These are phyloP conservation scores for Chionodraco myersi DNA, from an alignment of 2,113 vertebrate species.

Conservation along the genomic window DNA sequence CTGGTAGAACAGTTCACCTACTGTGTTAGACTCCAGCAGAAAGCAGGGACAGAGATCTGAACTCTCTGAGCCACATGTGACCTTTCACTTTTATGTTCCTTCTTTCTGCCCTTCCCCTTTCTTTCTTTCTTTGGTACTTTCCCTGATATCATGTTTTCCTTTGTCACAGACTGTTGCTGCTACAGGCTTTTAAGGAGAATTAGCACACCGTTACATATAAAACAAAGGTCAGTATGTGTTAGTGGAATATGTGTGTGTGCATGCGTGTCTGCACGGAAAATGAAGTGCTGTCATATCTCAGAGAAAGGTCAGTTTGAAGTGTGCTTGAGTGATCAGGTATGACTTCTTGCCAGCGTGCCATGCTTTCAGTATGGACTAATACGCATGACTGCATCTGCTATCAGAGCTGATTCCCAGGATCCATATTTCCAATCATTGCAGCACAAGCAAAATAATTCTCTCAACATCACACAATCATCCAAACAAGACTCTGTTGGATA, in stretches of 20 bases:
- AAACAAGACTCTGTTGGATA: neutral
- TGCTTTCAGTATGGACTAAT: conserved; percentile 22
- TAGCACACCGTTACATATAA: conserved; percentile 73
- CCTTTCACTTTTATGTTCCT: conserved; percentile 61
- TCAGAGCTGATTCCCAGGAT: conserved; percentile 35
- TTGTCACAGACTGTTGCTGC: conserved; percentile 58
- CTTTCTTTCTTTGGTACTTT: conserved; percentile 21
- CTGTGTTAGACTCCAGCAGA: conserved; percentile 28
- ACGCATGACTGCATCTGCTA: conserved; percentile 20
- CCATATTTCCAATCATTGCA: conserved; percentile 30
- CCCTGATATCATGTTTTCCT: conserved; percentile 52
- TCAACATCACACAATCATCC: neutral
- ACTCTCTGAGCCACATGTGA: conserved; percentile 62
- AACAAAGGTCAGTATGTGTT: conserved; percentile 76
- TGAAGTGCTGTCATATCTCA: conserved; percentile 57
- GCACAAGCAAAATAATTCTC: neutral
- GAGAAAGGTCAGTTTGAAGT: conserved; percentile 69
- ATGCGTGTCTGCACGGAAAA: conserved; percentile 33
- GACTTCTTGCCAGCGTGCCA: conserved; percentile 9
- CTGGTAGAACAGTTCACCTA: conserved; percentile 41
- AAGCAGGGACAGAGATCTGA: conserved; percentile 47
- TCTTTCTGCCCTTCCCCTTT: neutral
- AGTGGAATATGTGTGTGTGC: neutral
- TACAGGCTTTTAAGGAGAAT: conserved; percentile 71
- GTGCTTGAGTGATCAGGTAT: conserved; percentile 53